Conservation (phyloP, 1,140 invertebrate genomes). For the Microplitis demolitor region DNA sequence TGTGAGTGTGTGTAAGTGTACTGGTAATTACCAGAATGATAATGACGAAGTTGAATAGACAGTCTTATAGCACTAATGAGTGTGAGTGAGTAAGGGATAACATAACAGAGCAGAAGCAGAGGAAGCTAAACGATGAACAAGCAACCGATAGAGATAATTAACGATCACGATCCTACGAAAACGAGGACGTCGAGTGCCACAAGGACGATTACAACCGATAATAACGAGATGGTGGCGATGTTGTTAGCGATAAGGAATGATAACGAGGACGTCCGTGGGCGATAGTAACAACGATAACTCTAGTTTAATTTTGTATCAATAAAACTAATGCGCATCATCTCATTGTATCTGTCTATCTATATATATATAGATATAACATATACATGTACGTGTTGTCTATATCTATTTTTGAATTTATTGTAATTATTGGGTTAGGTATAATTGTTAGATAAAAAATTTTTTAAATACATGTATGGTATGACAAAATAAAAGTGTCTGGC, state of each 20-base stretch:
- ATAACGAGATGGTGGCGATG: constrained; percentile 53
- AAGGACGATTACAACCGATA: constrained; percentile 50
- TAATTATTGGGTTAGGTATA: neutral
- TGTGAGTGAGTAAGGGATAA: neutral
- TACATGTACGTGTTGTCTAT: too few relatives aligned
- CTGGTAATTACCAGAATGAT: constrained; percentile 58
- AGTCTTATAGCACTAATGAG: neutral
- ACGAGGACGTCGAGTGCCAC: constrained; percentile 47
- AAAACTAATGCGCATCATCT: constrained; percentile 18
- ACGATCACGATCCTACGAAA: constrained; percentile 59
- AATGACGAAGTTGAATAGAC: constrained; percentile 44
- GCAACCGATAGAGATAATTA: constrained; percentile 57
- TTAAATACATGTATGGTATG: neutral
- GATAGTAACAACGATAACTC: constrained; percentile 54
- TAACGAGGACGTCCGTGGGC: constrained; percentile 54
- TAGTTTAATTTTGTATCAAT: constrained; percentile 26
- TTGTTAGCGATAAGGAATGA: constrained; percentile 58
- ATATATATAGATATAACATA: too few relatives aligned
- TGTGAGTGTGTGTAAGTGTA: neutral
- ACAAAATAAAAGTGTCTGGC: neutral
- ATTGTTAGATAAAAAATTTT: neutral
- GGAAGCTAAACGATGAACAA: constrained; percentile 42
- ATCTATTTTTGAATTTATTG: neutral
- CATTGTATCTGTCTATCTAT: too few relatives aligned
- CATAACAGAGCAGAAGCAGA: neutral